A percentile compares a stretch with the other conserved stretches of the same genome.
Evolutionary conservation across 2,113 vertebrate species (phyloP).

Genomic region (Dicaeum eximium): DNA sequence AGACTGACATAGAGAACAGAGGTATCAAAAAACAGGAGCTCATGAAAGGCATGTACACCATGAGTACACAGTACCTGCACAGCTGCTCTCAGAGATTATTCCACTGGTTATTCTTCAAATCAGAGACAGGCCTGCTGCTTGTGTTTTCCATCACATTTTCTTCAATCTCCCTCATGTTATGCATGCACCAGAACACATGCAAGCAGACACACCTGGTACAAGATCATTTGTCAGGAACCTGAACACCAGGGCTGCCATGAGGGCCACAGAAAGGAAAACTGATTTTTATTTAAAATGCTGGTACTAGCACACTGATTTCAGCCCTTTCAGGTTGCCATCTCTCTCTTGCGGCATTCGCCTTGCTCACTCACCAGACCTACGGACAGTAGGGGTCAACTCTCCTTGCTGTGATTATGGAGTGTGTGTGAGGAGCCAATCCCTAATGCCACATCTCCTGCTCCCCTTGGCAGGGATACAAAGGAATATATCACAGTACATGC

Average conservation of each 20-base stretch:
- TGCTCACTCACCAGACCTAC: neutral
- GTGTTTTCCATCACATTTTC: neutral
- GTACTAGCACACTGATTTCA: neutral
- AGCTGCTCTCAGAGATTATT: neutral
- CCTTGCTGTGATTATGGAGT: neutral
- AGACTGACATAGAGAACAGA: neutral
- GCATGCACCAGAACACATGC: rapidly evolving
- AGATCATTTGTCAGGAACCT: neutral
- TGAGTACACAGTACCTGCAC: neutral
- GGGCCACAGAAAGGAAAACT: neutral
- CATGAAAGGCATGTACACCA: neutral
- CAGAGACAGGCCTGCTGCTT: neutral
- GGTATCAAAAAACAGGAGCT: rapidly evolving
- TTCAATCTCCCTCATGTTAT: neutral
- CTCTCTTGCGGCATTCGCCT: neutral
- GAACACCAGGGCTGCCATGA: neutral
- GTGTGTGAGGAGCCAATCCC: neutral
- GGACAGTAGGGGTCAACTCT: neutral
- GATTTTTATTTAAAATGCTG: neutral
- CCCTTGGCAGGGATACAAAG: neutral
- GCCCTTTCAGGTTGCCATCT: neutral
- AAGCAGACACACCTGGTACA: neutral
- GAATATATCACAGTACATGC: neutral
- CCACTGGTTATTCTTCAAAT: neutral
- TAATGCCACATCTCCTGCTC: neutral